Percentiles rank a stretch among this genome's conserved stretches.
phyloP scores from a whole-genome alignment of 2,888 invertebrate genomes.

The Oscheius sp. region DNA sequence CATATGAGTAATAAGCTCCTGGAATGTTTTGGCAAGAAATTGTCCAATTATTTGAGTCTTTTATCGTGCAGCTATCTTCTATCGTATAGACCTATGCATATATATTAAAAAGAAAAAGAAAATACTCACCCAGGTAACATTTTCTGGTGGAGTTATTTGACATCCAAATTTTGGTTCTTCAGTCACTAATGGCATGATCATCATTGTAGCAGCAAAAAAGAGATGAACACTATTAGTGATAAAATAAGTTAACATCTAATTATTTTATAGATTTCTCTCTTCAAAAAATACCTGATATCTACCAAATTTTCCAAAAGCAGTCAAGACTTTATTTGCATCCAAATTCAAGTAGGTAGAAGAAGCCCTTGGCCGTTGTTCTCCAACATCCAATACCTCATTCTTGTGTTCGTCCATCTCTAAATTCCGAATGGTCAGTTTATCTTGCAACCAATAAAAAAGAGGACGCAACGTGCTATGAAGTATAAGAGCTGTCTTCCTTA shows the following conservation, averaged over 20 bases:
- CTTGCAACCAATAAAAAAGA: not conserved
- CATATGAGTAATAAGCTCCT: slow-evolving; percentile 33
- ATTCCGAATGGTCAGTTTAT: not conserved
- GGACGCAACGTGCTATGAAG: not conserved
- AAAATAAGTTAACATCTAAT: slow-evolving; percentile 52
- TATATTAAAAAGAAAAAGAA: not conserved
- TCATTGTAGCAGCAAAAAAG: slow-evolving; percentile 50
- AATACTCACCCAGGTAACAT: not conserved
- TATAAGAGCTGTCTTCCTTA: not conserved
- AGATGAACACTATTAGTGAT: slow-evolving; percentile 48
- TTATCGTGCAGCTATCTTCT: slow-evolving; percentile 39
- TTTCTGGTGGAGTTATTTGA: not conserved
- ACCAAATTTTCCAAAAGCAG: slow-evolving; percentile 65
- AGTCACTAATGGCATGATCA: slow-evolving; percentile 66
- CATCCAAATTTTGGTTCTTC: slow-evolving; percentile 51
- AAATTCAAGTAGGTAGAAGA: slow-evolving; percentile 48
- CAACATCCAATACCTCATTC: not conserved
- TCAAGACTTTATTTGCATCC: slow-evolving; percentile 67
- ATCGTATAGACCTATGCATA: slow-evolving; percentile 30
- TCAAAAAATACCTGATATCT: slow-evolving; percentile 67
- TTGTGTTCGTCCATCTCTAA: not conserved
- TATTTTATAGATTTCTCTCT: slow-evolving; percentile 14
- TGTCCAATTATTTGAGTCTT: slow-evolving; percentile 37
- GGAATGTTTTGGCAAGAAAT: slow-evolving; percentile 37
- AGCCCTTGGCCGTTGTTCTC: not conserved